These are phyloP conservation scores for Rhynchopsitta pachyrhyncha DNA, from an alignment of 2,113 vertebrate genomes.

Conservation along the genomic window DNA sequence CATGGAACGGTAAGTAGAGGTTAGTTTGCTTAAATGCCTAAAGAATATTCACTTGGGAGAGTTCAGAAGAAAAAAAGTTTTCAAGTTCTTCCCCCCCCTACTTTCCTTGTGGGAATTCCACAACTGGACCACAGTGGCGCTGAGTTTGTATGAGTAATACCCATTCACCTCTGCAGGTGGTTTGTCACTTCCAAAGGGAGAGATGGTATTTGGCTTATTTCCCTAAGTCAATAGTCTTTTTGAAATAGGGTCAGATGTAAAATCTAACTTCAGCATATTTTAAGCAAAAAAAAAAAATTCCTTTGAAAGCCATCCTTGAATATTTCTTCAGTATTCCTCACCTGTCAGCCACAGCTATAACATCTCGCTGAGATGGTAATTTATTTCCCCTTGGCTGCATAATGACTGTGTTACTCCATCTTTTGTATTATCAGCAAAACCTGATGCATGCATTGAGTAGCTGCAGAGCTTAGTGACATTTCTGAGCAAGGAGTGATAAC, in stretches of 20 bases:
- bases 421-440: not conserved
- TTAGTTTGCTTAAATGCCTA: not conserved
- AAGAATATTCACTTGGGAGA: not conserved
- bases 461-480: not conserved
- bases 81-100: not conserved
- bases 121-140: accelerated
- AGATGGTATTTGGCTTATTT: not conserved
- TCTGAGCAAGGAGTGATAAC: not conserved
- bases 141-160: not conserved
- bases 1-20: conserved; percentile 86
- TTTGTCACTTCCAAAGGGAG: not conserved
- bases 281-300: not conserved
- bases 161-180: not conserved
- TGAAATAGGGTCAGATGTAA: not conserved
- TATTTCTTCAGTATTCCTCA: not conserved
- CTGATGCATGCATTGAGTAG: not conserved
- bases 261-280: not conserved
- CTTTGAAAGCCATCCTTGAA: not conserved
- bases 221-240: not conserved
- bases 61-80: not conserved
- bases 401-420: not conserved
- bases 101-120: not conserved
- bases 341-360: not conserved
- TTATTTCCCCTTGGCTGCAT: not conserved
- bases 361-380: not conserved